phyloP scores from a whole-genome alignment of 2,113 vertebrate species.

The western clawed frog (Xenopus tropicalis) region UCB_Xtro_10.0 CM004444.2:155036001-155036500 shows the following conservation, averaged over 20 bases:
- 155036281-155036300: slow-evolving; percentile 67
- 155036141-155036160: slow-evolving; percentile 5
- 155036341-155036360: neutral
- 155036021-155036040: no score
- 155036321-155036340: neutral
- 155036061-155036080: no score
- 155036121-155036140: neutral
- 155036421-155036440: neutral
- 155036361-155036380: neutral
- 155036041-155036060: no score
- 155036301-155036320: neutral
- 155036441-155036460: no score
- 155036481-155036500: no score
- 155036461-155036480: no score
- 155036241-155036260: slow-evolving; percentile 73
- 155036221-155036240: slow-evolving; percentile 82
- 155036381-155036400: neutral
- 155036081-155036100: neutral
- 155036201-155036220: slow-evolving; percentile 75
- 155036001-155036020: no score
- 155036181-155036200: slow-evolving; percentile 81
- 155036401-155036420: neutral
- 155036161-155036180: slow-evolving; percentile 67
- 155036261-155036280: slow-evolving; percentile 76
- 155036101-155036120: no score